phyloP scores from a whole-genome alignment of 2,797 vertebrate genomes.

The Muscicapa striata region DNA sequence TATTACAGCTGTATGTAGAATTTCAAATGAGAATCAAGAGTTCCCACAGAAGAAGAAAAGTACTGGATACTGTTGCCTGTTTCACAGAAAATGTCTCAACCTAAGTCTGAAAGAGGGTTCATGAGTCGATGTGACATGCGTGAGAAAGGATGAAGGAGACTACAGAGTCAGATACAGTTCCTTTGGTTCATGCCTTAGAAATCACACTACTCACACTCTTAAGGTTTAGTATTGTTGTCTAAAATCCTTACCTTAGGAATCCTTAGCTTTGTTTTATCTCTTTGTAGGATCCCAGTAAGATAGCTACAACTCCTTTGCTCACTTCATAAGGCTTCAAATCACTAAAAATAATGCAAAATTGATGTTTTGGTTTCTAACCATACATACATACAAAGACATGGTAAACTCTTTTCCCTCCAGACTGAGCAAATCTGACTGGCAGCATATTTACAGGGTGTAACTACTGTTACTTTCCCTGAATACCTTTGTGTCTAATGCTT shows the following conservation, averaged over 20 bases:
- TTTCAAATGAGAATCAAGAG: background rate
- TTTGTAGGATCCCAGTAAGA: background rate
- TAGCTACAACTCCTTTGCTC: background rate
- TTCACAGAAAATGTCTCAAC: background rate
- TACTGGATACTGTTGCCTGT: accelerated
- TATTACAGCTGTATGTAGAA: background rate
- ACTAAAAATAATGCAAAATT: background rate
- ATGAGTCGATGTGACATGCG: background rate
- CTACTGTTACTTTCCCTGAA: background rate
- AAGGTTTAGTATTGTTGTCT: background rate
- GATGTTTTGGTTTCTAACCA: background rate
- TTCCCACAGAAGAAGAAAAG: background rate
- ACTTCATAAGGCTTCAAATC: background rate
- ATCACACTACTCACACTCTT: background rate
- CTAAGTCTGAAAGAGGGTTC: background rate
- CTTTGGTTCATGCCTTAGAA: background rate
- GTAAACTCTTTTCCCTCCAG: background rate
- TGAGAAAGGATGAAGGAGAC: background rate
- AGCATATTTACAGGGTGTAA: background rate
- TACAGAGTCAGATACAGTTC: background rate
- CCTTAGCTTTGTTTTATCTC: background rate
- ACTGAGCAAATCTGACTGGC: background rate
- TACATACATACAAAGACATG: background rate
- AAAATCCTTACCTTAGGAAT: background rate
- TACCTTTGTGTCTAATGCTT: background rate